Evolutionary conservation across 2,888 invertebrate genomes (phyloP).

Genomic region (Petrophora chlorosata): DNA sequence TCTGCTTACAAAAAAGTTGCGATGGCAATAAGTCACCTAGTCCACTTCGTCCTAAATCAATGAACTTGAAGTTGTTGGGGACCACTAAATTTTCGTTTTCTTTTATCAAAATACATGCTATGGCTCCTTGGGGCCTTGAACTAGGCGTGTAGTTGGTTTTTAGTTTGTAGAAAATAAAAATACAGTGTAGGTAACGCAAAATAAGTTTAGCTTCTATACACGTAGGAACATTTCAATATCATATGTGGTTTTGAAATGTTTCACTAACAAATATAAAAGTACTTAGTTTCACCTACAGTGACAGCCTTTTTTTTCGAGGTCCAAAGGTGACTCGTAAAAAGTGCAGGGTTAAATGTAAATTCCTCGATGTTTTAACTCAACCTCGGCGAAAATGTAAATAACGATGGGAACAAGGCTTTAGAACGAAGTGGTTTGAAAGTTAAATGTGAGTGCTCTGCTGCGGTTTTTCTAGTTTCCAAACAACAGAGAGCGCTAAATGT

Average conservation of each 20-base stretch:
- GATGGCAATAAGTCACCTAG: slow-evolving; percentile 36
- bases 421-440: slow-evolving; percentile 41
- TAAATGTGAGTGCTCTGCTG: slow-evolving; percentile 49
- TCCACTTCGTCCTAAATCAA: slow-evolving; percentile 32
- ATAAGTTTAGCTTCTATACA: too few species aligned
- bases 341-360: slow-evolving; percentile 2
- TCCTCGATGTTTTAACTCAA: slow-evolving; percentile 8
- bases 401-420: slow-evolving; percentile 20
- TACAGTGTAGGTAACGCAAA: too few species aligned
- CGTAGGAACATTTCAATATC: too few species aligned
- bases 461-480: slow-evolving; percentile 41
- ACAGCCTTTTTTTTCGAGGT: too few species aligned
- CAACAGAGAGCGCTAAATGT: slow-evolving; percentile 20
- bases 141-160: background rate
- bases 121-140: slow-evolving; percentile 35
- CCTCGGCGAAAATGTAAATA: slow-evolving; percentile 17
- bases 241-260: too few species aligned
- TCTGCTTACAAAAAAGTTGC: slow-evolving; percentile 5
- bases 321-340: background rate
- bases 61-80: slow-evolving; percentile 29
- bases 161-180: background rate
- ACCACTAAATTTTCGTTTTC: slow-evolving; percentile 36
- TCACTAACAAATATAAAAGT: too few species aligned
- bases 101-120: slow-evolving; percentile 32
- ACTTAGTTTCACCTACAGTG: too few species aligned